phyloP scores from a whole-genome alignment of 2,888 invertebrate genomes.

The Caenorhabditis drosophilae region DNA sequence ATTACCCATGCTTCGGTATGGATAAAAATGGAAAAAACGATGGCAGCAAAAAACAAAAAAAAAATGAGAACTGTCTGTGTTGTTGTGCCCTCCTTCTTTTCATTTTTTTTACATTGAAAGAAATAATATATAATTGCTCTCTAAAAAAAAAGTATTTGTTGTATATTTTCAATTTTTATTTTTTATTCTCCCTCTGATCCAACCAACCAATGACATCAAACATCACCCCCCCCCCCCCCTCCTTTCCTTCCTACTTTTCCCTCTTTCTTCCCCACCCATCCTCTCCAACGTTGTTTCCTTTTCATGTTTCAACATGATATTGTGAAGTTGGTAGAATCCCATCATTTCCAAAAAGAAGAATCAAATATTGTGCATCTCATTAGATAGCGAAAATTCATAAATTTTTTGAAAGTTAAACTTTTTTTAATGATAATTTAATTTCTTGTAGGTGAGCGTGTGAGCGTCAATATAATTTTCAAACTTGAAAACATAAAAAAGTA shows the following conservation, averaged over 20 bases:
- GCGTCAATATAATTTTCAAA: too few relatives aligned
- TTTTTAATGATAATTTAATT: too few relatives aligned
- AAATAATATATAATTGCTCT: neutral
- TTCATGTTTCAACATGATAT: constrained; percentile 25
- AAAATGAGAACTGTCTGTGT: too few relatives aligned
- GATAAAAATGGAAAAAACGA: constrained; percentile 23
- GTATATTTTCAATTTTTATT: too few relatives aligned
- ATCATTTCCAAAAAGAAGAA: constrained; percentile 5
- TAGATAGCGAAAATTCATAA: constrained; percentile 39
- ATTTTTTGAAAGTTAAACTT: constrained; percentile 36
- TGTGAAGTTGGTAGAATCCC: too few relatives aligned
- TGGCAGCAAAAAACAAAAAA: too few relatives aligned
- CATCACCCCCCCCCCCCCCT: neutral
- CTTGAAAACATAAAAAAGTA: too few relatives aligned
- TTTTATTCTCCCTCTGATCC: too few relatives aligned
- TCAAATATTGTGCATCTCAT: constrained; percentile 25
- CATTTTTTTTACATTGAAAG: constrained; percentile 1
- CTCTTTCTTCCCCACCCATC: neutral
- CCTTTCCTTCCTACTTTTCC: constrained; percentile 2
- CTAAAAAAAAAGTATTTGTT: constrained; percentile 7
- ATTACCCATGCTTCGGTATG: constrained; percentile 48
- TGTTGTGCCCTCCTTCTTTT: too few relatives aligned
- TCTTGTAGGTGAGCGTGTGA: too few relatives aligned
- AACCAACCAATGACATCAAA: constrained; percentile 5
- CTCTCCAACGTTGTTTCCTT: constrained; percentile 21